These are phyloP conservation scores for Scaptomyza montana DNA, from an alignment of 1,140 invertebrate species.

Conservation along the genomic window DNA sequence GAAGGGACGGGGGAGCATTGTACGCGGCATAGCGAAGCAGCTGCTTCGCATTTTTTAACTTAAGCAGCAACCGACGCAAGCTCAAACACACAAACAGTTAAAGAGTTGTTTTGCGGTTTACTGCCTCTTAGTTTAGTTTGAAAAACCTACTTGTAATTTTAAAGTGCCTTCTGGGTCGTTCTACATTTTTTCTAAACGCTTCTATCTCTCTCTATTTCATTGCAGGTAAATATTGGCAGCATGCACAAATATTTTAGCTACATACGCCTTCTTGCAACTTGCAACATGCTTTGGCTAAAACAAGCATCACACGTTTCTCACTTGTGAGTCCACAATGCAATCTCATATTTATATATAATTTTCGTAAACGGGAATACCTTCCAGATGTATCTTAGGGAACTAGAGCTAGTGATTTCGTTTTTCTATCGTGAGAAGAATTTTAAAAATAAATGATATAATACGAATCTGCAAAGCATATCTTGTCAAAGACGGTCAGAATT, in stretches of 20 bases:
- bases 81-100: neutral
- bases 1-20: neutral
- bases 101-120: slow-evolving; percentile 20
- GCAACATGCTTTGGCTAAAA: slow-evolving; percentile 1
- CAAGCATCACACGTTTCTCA: slow-evolving; percentile 46
- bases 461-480: too few species aligned
- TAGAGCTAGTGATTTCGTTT: too few species aligned
- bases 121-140: slow-evolving; percentile 3
- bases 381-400: too few species aligned
- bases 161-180: slow-evolving; percentile 25
- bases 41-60: slow-evolving; percentile 69
- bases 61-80: slow-evolving; percentile 26
- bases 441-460: too few species aligned
- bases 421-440: too few species aligned
- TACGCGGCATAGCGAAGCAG: slow-evolving; percentile 41
- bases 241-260: slow-evolving; percentile 68
- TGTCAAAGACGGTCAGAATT: too few species aligned
- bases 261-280: slow-evolving; percentile 46
- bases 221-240: slow-evolving; percentile 74
- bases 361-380: too few species aligned
- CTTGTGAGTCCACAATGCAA: slow-evolving; percentile 46
- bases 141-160: slow-evolving; percentile 45
- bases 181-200: slow-evolving; percentile 13
- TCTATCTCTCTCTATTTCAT: slow-evolving; percentile 26
- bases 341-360: neutral